Evolutionary conservation across 2,113 vertebrate genomes (phyloP).

Genomic region (Oceanites oceanicus): DNA sequence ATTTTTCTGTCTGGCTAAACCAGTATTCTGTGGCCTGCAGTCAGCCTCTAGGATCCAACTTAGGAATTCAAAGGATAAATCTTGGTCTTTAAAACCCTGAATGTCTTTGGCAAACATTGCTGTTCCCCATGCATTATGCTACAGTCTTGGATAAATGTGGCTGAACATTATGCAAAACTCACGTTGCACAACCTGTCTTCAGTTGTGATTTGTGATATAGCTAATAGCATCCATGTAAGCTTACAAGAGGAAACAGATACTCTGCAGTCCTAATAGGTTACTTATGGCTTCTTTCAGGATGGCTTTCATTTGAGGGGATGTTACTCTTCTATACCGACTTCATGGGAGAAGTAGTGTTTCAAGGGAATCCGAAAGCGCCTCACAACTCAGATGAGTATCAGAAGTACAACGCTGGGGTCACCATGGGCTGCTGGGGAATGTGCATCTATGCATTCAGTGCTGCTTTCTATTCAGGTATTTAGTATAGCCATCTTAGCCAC

Average conservation of each 20-base stretch:
- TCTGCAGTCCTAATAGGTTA: background rate
- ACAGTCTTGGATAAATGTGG: background rate
- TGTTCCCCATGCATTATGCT: no score
- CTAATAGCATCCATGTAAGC: background rate
- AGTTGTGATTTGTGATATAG: background rate
- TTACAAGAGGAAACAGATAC: background rate
- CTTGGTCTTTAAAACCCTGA: background rate
- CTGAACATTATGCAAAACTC: background rate
- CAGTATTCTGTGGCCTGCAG: background rate
- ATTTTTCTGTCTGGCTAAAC: background rate
- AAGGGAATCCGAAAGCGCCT: conserved; percentile 91
- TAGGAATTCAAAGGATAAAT: background rate
- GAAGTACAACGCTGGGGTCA: conserved; percentile 93
- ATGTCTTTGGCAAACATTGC: background rate
- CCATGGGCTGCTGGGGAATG: conserved; percentile 99
- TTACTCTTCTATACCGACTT: conserved; percentile 98
- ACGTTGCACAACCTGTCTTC: background rate
- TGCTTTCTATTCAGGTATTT: conserved; percentile 93
- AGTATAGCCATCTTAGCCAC: background rate
- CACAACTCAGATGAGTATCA: conserved; percentile 89
- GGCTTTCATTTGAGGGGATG: conserved; percentile 97
- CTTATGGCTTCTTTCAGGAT: conserved; percentile 75
- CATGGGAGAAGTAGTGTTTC: conserved; percentile 97
- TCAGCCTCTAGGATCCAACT: background rate
- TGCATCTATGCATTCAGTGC: conserved; percentile 98